A percentile compares a stretch with the other conserved stretches of the same genome.
These are phyloP conservation scores for Lordiphosa fenestrarum DNA, from an alignment of 2,888 invertebrate species.

Conservation along the genomic window DNA sequence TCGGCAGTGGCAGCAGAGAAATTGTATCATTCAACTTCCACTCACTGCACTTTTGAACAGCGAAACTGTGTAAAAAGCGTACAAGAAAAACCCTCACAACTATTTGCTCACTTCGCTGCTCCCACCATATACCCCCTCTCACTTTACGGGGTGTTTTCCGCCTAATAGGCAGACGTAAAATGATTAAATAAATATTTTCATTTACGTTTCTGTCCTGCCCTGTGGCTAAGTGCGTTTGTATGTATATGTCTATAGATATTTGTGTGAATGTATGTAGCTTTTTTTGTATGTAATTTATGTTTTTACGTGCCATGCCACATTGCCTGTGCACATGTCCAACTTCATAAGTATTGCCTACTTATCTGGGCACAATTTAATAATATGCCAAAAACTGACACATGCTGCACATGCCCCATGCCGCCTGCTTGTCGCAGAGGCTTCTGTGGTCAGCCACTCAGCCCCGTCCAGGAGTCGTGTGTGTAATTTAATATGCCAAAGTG, in stretches of 20 bases:
- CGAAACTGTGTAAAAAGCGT: too few relatives aligned
- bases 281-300: slow-evolving; percentile 12
- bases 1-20: too few relatives aligned
- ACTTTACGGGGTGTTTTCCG: not conserved
- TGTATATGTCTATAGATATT: not conserved
- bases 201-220: not conserved
- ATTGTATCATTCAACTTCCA: too few relatives aligned
- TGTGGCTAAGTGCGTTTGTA: slow-evolving; percentile 17
- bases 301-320: slow-evolving; percentile 9
- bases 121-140: too few relatives aligned
- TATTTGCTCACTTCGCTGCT: too few relatives aligned
- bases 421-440: slow-evolving; percentile 39
- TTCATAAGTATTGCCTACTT: slow-evolving; percentile 47
- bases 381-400: slow-evolving; percentile 16
- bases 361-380: slow-evolving; percentile 50
- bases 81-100: too few relatives aligned
- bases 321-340: slow-evolving; percentile 1
- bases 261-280: too few relatives aligned
- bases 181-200: slow-evolving; percentile 1
- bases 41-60: too few relatives aligned
- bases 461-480: slow-evolving; percentile 12
- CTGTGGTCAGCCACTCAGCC: slow-evolving; percentile 15
- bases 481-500: slow-evolving; percentile 61
- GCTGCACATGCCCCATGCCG: slow-evolving; percentile 37
- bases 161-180: not conserved